These are phyloP conservation scores for Brachionus angularis DNA, from an alignment of 1,140 invertebrate species.

Conservation along the genomic window DNA sequence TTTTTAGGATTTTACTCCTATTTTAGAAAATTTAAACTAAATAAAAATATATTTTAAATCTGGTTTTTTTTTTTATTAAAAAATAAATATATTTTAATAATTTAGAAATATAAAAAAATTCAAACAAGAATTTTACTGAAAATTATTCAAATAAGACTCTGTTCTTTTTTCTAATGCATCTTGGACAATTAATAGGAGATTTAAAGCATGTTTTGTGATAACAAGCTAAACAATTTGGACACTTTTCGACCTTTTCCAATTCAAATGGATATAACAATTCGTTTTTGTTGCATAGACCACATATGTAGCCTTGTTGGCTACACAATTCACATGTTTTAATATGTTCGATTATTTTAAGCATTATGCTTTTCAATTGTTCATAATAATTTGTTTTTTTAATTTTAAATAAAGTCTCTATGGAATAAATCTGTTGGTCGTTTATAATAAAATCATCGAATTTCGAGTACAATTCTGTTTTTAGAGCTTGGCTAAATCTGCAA, in stretches of 20 bases:
- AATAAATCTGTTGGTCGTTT: slow-evolving; percentile 3
- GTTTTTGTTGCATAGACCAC: slow-evolving; percentile 18
- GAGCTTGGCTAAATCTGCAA: neutral
- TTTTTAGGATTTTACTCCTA: no score
- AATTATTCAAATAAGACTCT: no score
- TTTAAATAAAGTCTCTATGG: slow-evolving; percentile 20
- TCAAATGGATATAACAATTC: slow-evolving; percentile 40
- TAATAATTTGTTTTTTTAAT: slow-evolving; percentile 4
- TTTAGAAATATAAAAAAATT: no score
- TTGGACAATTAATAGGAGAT: neutral
- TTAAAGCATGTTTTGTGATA: slow-evolving; percentile 28
- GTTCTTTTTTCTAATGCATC: slow-evolving; percentile 5
- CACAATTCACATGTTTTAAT: slow-evolving; percentile 29
- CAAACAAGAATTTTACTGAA: no score
- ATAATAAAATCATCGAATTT: slow-evolving; percentile 38
- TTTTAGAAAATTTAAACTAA: no score
- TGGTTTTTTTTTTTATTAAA: no score
- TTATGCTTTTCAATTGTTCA: neutral
- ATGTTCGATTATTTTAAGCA: neutral
- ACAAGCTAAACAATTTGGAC: slow-evolving; percentile 5
- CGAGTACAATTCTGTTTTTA: neutral
- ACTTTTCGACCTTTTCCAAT: slow-evolving; percentile 8
- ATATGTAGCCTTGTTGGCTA: slow-evolving; percentile 35
- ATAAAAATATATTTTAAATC: no score
- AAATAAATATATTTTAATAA: no score